Evolutionary conservation across 2,888 invertebrate species (phyloP).

Genomic region (Brachyptera putata): DNA sequence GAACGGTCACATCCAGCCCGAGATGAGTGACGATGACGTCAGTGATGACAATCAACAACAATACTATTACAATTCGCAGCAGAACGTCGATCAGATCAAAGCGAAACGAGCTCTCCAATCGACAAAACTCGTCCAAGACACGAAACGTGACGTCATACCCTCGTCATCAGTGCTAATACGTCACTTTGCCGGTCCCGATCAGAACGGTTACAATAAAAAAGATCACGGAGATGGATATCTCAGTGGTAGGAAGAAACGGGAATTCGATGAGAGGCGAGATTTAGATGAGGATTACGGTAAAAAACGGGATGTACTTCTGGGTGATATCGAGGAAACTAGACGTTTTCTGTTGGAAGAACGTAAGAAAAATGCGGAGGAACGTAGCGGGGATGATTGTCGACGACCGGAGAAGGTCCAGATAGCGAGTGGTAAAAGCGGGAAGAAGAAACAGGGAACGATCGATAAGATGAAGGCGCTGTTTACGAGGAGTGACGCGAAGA

Average conservation of each 20-base stretch:
- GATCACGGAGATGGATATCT: conserved; percentile 37
- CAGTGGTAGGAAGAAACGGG: conserved; percentile 35
- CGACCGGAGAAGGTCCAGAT: conserved; percentile 18
- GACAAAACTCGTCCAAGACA: background rate
- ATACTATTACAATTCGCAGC: conserved; percentile 39
- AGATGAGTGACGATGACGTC: background rate
- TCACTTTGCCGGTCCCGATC: conserved; percentile 30
- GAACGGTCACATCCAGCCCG: conserved; percentile 23
- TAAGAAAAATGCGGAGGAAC: conserved; percentile 4
- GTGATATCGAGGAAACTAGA: conserved; percentile 5
- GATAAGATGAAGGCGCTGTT: conserved; percentile 75
- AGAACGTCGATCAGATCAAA: conserved; percentile 11
- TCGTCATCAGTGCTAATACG: conserved; percentile 29
- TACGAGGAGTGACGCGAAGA: conserved; percentile 62
- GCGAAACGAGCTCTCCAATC: background rate
- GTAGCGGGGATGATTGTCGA: conserved; percentile 1
- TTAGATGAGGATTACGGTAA: conserved; percentile 1
- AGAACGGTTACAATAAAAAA: conserved; percentile 40
- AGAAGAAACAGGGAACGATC: conserved; percentile 65
- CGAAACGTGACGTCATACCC: conserved; percentile 23
- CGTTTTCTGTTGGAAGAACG: conserved; percentile 7
- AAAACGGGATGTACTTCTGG: background rate
- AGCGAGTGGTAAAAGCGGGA: conserved; percentile 13
- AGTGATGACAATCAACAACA: conserved; percentile 43
- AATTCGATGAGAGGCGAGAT: background rate